Conservation (phyloP, 2,113 vertebrate genomes). For the Polypterus bichir region DNA sequence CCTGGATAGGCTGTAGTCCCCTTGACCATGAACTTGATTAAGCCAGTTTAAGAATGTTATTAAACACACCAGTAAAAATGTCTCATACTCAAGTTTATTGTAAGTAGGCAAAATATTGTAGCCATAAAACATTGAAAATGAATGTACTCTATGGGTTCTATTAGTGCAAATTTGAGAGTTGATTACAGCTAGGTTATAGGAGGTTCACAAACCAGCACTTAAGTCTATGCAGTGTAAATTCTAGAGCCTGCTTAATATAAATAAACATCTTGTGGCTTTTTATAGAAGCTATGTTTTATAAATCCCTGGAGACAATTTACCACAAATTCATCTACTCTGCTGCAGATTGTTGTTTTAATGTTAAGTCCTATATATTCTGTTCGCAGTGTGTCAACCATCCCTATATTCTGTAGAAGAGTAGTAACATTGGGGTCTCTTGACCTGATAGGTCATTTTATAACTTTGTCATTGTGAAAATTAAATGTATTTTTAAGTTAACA, state of each 20-base stretch:
- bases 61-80: conserved; percentile 75
- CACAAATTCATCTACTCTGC: conserved; percentile 69
- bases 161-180: conserved; percentile 55
- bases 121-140: conserved; percentile 69
- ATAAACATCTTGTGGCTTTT: conserved; percentile 52
- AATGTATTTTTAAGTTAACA: too few relatives aligned
- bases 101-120: conserved; percentile 72
- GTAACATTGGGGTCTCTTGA: too few relatives aligned
- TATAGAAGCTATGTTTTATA: conserved; percentile 61
- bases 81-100: conserved; percentile 67
- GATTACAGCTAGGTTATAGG: conserved; percentile 54
- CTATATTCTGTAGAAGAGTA: too few relatives aligned
- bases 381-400: too few relatives aligned
- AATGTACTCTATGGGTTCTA: conserved; percentile 44
- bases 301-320: conserved; percentile 68
- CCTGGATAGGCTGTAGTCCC: too few relatives aligned
- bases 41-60: conserved; percentile 7
- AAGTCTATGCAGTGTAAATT: conserved; percentile 46
- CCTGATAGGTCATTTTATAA: too few relatives aligned
- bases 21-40: too few relatives aligned
- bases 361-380: conserved; percentile 43
- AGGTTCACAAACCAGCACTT: conserved; percentile 42
- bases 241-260: conserved; percentile 45
- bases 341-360: conserved; percentile 54
- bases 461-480: too few relatives aligned